Evolutionary conservation across 2,797 vertebrate genomes (phyloP), one percentile per base, ranked within the genome.

Genomic region (Clarias laeviceps): DNA sequence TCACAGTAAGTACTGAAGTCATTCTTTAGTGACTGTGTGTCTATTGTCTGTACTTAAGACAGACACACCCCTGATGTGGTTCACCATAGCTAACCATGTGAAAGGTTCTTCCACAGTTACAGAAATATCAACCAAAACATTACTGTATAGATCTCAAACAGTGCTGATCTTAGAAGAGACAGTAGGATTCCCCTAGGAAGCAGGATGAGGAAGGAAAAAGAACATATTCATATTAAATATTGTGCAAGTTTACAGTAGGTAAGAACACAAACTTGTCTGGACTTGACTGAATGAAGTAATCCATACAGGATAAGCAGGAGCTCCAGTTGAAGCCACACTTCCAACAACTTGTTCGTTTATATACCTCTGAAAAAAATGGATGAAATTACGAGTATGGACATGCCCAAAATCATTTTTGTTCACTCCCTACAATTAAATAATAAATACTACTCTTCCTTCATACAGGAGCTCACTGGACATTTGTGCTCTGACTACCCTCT

Each of bases 391-490:
- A 79, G 77, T 40, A 9, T 24, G 1, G n/a, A 0, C 57, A n/a
- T 79, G 57, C 22, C 14, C 32, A 14, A 79, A 79, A 62, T 27
- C n/a, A n/a, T n/a, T n/a, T n/a, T n/a, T 68, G 5, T 22, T 34
- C 20, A 32, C 20, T 9, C 3, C n/a, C 6, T 34, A 57, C 22
- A 68, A 56, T 34, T 37, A 40, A 62, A 62, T n/a, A 40, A 40
- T 18, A 62, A 29, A 17, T 54, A 14, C 0, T 54, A 54, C 12
- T 22, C 6, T 40, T 62, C 57, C 88, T 83, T 86, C 68, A 45
- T 92, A 77, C 84, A 99, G 98, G 98, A 98, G 93, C 88, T 99
- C 92, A 98, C 96, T 0, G 97, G 98, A 65, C 88, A 77, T 3
- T 90, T 99, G 83, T 94, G 97, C 12, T 86, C 87, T 0, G 97